phyloP scores from a whole-genome alignment of 2,113 vertebrate genomes.

The Corydoras sp. region DNA sequence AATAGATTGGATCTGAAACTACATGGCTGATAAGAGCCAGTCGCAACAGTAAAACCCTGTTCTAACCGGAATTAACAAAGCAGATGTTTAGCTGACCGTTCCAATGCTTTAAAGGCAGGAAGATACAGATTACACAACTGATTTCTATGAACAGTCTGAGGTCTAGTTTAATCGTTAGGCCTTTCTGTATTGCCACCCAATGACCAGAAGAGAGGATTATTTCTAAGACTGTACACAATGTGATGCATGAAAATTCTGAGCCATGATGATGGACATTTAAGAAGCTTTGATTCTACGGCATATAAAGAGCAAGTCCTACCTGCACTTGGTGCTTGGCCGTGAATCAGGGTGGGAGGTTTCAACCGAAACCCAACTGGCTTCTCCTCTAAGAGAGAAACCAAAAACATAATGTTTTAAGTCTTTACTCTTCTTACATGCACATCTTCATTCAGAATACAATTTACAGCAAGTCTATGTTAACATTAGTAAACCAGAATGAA shows the following conservation, averaged over 20 bases:
- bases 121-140: not conserved
- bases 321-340: constrained; percentile 94
- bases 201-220: not conserved
- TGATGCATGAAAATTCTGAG: no score
- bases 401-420: constrained; percentile 7
- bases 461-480: no score
- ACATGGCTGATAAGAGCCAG: constrained; percentile 14
- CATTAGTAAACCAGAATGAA: no score
- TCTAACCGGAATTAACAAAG: no score
- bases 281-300: not conserved
- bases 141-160: not conserved
- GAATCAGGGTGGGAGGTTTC: constrained; percentile 94
- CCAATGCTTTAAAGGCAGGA: no score
- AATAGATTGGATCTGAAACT: constrained; percentile 42
- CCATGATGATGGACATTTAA: no score
- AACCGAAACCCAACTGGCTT: constrained; percentile 91
- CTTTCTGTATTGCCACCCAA: not conserved
- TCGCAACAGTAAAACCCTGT: not conserved
- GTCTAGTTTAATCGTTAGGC: not conserved
- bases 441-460: no score
- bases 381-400: constrained; percentile 74
- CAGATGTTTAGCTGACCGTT: no score
- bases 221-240: no score
- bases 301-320: constrained; percentile 64
- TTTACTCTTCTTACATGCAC: no score